Evolutionary conservation across 2,888 invertebrate genomes (phyloP).

Genomic region (Chironomus riparius): DNA sequence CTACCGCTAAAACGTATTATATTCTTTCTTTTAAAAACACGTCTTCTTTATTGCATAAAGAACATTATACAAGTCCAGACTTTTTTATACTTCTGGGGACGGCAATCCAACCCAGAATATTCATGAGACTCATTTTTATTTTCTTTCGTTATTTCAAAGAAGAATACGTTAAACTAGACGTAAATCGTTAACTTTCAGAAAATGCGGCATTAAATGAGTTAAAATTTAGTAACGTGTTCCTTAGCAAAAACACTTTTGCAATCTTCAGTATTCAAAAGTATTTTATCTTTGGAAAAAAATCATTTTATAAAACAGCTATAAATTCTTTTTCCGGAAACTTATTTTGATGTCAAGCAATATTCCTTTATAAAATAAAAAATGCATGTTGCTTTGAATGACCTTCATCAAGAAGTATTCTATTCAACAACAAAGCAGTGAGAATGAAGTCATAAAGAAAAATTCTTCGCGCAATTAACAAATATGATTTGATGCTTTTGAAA

Average conservation of each 20-base stretch:
- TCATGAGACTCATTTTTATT: constrained; percentile 17
- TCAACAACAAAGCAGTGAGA: too few relatives aligned
- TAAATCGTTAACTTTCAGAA: constrained; percentile 12
- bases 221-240: neutral
- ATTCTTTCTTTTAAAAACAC: neutral
- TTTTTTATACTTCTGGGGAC: constrained; percentile 25
- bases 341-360: too few relatives aligned
- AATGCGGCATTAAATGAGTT: neutral
- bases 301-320: too few relatives aligned
- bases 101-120: constrained; percentile 25
- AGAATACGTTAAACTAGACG: constrained; percentile 13
- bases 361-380: too few relatives aligned
- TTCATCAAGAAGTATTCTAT: too few relatives aligned
- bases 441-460: too few relatives aligned
- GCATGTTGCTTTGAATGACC: too few relatives aligned
- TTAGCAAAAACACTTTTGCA: neutral
- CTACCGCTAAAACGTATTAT: neutral
- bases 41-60: neutral
- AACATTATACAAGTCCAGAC: neutral
- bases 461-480: too few relatives aligned
- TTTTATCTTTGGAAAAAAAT: too few relatives aligned
- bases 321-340: too few relatives aligned
- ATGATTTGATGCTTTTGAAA: too few relatives aligned
- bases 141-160: neutral
- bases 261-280: neutral